Evolutionary conservation across 2,113 vertebrate species (phyloP).

Genomic region (Vulpes lagopus): DNA sequence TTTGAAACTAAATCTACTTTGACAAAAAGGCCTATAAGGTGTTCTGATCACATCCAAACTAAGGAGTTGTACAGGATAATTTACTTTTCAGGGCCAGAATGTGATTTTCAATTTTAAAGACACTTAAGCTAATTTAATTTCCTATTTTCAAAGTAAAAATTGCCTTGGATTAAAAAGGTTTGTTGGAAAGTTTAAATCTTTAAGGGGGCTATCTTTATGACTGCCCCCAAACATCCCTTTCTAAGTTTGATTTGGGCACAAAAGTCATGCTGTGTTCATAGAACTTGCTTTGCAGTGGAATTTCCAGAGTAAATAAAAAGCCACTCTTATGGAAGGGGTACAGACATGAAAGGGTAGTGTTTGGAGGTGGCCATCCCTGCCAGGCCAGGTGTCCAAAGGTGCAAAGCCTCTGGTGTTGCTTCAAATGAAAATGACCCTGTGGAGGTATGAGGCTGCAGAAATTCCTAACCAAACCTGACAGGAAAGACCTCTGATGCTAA

Average conservation of each 20-base stretch:
- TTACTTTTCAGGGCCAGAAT: slow-evolving; percentile 39
- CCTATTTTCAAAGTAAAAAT: slow-evolving; percentile 9
- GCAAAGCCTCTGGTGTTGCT: slow-evolving; percentile 48
- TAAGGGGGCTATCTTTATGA: not conserved
- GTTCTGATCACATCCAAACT: not conserved
- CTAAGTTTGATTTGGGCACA: not conserved
- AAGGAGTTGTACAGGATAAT: not conserved
- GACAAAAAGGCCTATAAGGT: not conserved
- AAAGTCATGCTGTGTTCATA: not conserved
- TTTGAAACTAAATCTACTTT: not conserved
- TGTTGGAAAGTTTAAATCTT: slow-evolving; percentile 17
- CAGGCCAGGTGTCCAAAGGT: not conserved
- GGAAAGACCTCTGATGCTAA: slow-evolving; percentile 58
- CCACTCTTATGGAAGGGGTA: not conserved
- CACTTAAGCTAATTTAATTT: not conserved
- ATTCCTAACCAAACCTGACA: not conserved
- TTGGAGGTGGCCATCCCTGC: not conserved
- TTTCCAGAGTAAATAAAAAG: slow-evolving; percentile 7
- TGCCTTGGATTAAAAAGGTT: not conserved
- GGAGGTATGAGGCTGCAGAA: slow-evolving; percentile 27
- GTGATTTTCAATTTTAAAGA: slow-evolving; percentile 56
- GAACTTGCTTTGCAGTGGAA: not conserved
- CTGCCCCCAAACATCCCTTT: not conserved
- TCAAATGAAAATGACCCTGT: slow-evolving; percentile 41
- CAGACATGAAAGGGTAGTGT: not conserved